A percentile compares a stretch with the other conserved stretches of the same genome.
phyloP scores from a whole-genome alignment of 2,888 invertebrate genomes.

The Nemapogon koenigi region DNA sequence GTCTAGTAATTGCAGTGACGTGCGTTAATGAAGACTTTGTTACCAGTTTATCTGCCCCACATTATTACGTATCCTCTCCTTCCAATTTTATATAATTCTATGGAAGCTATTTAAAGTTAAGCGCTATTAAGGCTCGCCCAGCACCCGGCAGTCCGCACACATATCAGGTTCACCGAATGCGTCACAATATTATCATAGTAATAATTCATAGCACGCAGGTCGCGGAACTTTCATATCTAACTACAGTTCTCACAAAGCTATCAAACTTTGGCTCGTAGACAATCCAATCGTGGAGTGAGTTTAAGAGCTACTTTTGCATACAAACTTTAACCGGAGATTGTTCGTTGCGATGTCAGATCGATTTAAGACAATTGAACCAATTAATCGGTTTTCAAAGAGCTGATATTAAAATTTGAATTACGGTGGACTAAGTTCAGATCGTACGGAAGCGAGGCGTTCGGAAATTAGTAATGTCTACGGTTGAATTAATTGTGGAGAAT shows the following conservation, averaged over 20 bases:
- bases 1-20: no score
- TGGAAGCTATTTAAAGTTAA: no score
- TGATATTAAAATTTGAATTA: conserved; percentile 23
- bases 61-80: no score
- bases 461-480: no score
- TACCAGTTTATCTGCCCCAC: no score
- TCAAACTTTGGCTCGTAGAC: conserved; percentile 47
- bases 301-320: conserved; percentile 49
- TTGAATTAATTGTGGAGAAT: no score
- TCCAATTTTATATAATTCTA: no score
- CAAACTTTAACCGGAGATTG: conserved; percentile 49
- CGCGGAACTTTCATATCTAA: conserved; percentile 37
- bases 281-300: conserved; percentile 43
- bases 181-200: conserved; percentile 1
- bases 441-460: no score
- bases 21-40: no score
- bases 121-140: no score
- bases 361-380: conserved; percentile 49
- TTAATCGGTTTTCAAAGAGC: conserved; percentile 40
- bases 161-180: background rate
- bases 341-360: conserved; percentile 46
- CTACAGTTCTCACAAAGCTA: conserved; percentile 41
- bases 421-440: no score
- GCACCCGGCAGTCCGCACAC: no score
- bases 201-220: conserved; percentile 25